Conservation (phyloP, 2,888 invertebrate species). For the Griposia aprilina region DNA sequence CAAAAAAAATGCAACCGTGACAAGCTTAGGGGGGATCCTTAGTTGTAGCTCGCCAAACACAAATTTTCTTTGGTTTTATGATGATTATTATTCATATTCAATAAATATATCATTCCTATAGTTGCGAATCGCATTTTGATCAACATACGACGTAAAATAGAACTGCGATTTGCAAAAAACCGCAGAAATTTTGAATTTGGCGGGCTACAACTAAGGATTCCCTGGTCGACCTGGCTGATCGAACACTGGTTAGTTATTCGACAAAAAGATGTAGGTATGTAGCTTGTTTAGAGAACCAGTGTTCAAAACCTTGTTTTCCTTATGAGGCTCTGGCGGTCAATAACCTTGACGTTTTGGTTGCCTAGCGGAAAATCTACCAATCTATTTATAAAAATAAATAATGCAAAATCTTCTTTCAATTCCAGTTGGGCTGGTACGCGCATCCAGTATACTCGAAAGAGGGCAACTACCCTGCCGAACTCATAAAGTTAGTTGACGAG, state of each 20-base stretch:
- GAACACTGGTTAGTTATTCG: neutral
- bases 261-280: neutral
- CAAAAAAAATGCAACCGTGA: neutral
- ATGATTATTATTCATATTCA: too few relatives aligned
- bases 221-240: too few relatives aligned
- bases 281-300: neutral
- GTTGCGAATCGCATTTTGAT: too few relatives aligned
- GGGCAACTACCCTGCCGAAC: slow-evolving; percentile 90
- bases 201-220: too few relatives aligned
- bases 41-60: too few relatives aligned
- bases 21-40: neutral
- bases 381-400: neutral
- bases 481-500: slow-evolving; percentile 88
- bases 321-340: slow-evolving; percentile 4
- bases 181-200: too few relatives aligned
- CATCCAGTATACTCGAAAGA: slow-evolving; percentile 89
- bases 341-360: neutral
- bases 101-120: too few relatives aligned
- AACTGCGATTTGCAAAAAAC: too few relatives aligned
- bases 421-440: slow-evolving; percentile 89
- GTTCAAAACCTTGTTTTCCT: neutral
- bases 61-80: too few relatives aligned
- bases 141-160: too few relatives aligned
- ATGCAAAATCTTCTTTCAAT: slow-evolving; percentile 41
- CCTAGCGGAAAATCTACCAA: neutral